Conservation (phyloP, 2,797 vertebrate genomes). For the Intellagama lesueurii region DNA sequence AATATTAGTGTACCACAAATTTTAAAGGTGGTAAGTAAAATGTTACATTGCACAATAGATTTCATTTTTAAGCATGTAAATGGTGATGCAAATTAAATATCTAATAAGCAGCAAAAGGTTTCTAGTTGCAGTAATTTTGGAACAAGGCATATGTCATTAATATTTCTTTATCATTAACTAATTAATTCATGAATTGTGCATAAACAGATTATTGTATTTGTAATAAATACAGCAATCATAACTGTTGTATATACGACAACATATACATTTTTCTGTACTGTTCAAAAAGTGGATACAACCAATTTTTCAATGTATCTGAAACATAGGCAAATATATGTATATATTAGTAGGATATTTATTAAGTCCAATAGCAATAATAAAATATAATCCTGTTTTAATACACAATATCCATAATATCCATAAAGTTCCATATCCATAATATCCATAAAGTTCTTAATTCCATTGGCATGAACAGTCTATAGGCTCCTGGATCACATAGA, state of each 20-base stretch:
- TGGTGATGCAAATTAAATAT: conserved; percentile 20
- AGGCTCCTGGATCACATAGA: conserved; percentile 93
- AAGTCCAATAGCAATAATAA: conserved; percentile 31
- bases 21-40: conserved; percentile 24
- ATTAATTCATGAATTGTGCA: conserved; percentile 25
- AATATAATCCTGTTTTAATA: neutral
- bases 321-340: neutral
- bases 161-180: neutral
- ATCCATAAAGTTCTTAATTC: conserved; percentile 81
- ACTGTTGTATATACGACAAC: conserved; percentile 3
- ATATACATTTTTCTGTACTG: conserved; percentile 17
- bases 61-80: conserved; percentile 9
- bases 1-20: neutral
- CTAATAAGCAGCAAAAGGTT: conserved; percentile 16
- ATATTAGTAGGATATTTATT: conserved; percentile 18
- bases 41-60: conserved; percentile 16
- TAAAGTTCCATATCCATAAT: neutral
- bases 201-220: conserved; percentile 36
- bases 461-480: conserved; percentile 96
- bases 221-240: neutral
- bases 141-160: conserved; percentile 1
- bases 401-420: conserved; percentile 26
- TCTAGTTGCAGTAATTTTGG: conserved; percentile 32
- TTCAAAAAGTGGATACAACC: neutral
- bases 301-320: conserved; percentile 1